Conservation (phyloP, 1,140 invertebrate genomes). For the Coelopa frigida region DNA sequence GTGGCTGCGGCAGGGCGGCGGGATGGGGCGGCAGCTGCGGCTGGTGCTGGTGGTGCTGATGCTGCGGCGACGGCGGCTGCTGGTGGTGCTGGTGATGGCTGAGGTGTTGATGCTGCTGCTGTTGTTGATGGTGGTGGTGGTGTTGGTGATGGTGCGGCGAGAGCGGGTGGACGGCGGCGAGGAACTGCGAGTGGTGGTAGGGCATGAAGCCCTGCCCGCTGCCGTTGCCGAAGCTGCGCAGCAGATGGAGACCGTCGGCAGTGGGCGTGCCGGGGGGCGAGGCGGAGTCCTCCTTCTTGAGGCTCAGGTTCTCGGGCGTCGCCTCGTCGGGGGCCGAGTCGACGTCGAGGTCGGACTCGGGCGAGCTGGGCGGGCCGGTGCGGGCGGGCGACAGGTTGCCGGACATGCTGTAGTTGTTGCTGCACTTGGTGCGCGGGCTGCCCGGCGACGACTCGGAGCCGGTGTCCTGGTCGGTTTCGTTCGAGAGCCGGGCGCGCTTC, state of each 20-base stretch:
- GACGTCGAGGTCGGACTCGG: slow-evolving; percentile 49
- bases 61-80: slow-evolving; percentile 38
- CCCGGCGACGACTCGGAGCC: slow-evolving; percentile 47
- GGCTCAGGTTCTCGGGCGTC: slow-evolving; percentile 56
- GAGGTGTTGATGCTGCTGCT: slow-evolving; percentile 34
- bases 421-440: slow-evolving; percentile 46
- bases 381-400: slow-evolving; percentile 46
- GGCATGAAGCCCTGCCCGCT: slow-evolving; percentile 43
- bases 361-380: slow-evolving; percentile 43
- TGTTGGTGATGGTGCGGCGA: slow-evolving; percentile 29
- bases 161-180: slow-evolving; percentile 40
- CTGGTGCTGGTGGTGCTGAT: slow-evolving; percentile 39
- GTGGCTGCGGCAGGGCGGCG: slow-evolving; percentile 22
- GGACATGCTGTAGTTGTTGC: slow-evolving; percentile 37
- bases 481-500: slow-evolving; percentile 48
- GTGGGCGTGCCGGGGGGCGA: slow-evolving; percentile 36
- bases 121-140: slow-evolving; percentile 33
- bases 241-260: slow-evolving; percentile 33
- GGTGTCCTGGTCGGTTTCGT: slow-evolving; percentile 43
- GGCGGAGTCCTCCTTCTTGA: slow-evolving; percentile 47
- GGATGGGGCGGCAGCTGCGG: slow-evolving; percentile 16
- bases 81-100: slow-evolving; percentile 17
- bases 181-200: slow-evolving; percentile 48
- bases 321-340: slow-evolving; percentile 49
- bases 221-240: slow-evolving; percentile 33